Conservation (phyloP, 2,113 vertebrate genomes). For the Tautogolabrus adspersus region DNA sequence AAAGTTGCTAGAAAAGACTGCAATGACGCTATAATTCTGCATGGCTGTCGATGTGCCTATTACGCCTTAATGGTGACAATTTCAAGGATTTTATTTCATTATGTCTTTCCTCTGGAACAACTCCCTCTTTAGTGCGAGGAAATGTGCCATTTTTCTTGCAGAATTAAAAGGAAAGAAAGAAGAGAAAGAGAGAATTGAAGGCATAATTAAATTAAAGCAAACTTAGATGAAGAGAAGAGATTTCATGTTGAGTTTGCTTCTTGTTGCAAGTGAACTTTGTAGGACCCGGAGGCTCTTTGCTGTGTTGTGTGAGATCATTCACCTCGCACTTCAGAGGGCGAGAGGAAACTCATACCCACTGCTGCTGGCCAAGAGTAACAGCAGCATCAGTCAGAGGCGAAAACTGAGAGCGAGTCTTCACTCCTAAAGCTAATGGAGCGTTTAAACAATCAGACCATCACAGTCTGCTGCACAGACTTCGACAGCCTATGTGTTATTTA, state of each 20-base stretch:
- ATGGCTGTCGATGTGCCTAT: conserved; percentile 29
- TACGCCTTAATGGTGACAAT: conserved; percentile 33
- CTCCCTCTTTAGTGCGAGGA: conserved; percentile 8
- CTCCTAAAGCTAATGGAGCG: conserved; percentile 48
- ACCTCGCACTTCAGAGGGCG: conserved; percentile 46
- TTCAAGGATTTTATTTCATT: conserved; percentile 52
- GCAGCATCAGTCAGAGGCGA: conserved; percentile 49
- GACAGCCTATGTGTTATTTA: neutral
- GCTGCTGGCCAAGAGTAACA: conserved; percentile 73
- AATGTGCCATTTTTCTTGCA: neutral
- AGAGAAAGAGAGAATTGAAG: neutral
- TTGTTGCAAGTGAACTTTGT: conserved; percentile 29
- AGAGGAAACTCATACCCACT: conserved; percentile 46
- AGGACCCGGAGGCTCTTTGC: conserved; percentile 44
- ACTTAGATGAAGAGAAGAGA: conserved; percentile 17
- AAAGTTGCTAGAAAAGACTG: conserved; percentile 7
- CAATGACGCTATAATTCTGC: conserved; percentile 22
- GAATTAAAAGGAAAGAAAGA: conserved; percentile 32
- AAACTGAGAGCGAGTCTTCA: conserved; percentile 46
- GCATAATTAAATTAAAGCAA: conserved; percentile 41
- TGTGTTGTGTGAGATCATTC: conserved; percentile 57
- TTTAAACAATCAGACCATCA: conserved; percentile 65
- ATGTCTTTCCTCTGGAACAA: conserved; percentile 34
- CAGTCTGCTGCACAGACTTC: conserved; percentile 37
- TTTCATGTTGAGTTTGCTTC: neutral